Base-by-base conservation (phyloP, 2,113 vertebrate species). In the Calcarius ornatus region DNA sequence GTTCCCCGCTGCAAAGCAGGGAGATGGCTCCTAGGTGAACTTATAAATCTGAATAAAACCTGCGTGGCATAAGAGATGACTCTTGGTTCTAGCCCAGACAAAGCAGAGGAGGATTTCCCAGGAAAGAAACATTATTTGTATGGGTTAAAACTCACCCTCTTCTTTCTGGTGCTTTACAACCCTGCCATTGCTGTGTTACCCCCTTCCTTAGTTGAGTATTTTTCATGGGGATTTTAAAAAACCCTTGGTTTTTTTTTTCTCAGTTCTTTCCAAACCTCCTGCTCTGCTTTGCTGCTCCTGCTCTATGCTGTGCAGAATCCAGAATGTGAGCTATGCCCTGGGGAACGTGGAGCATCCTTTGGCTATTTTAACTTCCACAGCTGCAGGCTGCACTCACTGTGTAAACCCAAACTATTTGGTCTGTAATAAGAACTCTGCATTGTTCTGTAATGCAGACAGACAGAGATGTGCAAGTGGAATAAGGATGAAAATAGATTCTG, bases 281-380 rank as follows among this genome's bases (percentile, higher is more conserved):
- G 18, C 64, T 48, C 35, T 40, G 18, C n/a, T 79, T 80, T 56
- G 42, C 25, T 5, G 5, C 63, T 86, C 53, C 53, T 71, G 33
- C 8, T 54, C 18, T 68, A 66, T 59, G 68, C 35, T 76, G 43
- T 88, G 61, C 73, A 84, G 84, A 75, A 88, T 54, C 11, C 70
- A 71, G 89, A 92, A 92, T 94, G 89, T 72, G 68, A 90, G 80
- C 77, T 73, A 83, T 80, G 88, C 78, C 83, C 38, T 6, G 3
- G 63, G 60, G 94, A 89, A 95, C 2, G 91, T 38, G 11, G 84
- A 83, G 79, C 86, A 93, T 90, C 92, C 76, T 35, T 4, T 28
- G 38, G 88, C 90, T 96, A 94, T 97, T 97, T 97, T 96, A 80
- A 79, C 79, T 93, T 65, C 24, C 79, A 65, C 93, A 94, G 94